Base-by-base conservation (phyloP, 2,797 vertebrate genomes). In the Synaphobranchus kaupii region DNA sequence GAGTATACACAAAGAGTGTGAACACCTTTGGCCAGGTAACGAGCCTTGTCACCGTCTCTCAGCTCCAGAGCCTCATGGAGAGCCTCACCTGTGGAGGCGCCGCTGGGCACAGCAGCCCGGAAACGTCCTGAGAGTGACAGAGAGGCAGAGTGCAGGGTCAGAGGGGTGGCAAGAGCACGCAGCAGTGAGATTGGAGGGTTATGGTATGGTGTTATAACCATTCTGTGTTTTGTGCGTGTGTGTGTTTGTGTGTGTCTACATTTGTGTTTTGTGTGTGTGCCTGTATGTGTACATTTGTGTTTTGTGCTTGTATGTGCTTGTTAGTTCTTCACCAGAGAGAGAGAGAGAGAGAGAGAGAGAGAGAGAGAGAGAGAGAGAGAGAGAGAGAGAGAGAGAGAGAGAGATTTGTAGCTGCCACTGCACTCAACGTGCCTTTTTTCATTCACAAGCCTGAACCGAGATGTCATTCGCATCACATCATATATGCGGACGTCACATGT, bases 11-110 rank as follows among this genome's bases (percentile, higher is more conserved):
- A n/a, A n/a, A n/a, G n/a, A n/a, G n/a, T n/a, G n/a, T n/a, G n/a
- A n/a, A n/a, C 81, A 97, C 97, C 97, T 97, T 97, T 97, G 90
- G 97, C 96, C 92, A 97, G 92, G 92, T 97, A 98, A 10, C 96
- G 94, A 25, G 87, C 87, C 91, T 98, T 97, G 92, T 98, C 97
- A 89, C 97, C 97, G 34, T 98, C 97, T 12, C 97, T 92, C 10
- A 98, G 95, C 91, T 98, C 97, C 91, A 98, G 94, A 60, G 97
- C 97, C 88, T 98, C 97, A 13, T 97, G 96, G 89, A 98, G n/a
- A n/a, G n/a, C n/a, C n/a, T n/a, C 95, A 1, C 97, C 97, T 0
- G 97, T 97, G 0, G 97, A 98, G 0, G 97, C 97, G 0, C 97
- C 97, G 0, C 97, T 97, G 90, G 97, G 97, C 34, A 97, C 97